phyloP scores from a whole-genome alignment of 2,888 invertebrate species.

The Himalopsyche anomala region DNA sequence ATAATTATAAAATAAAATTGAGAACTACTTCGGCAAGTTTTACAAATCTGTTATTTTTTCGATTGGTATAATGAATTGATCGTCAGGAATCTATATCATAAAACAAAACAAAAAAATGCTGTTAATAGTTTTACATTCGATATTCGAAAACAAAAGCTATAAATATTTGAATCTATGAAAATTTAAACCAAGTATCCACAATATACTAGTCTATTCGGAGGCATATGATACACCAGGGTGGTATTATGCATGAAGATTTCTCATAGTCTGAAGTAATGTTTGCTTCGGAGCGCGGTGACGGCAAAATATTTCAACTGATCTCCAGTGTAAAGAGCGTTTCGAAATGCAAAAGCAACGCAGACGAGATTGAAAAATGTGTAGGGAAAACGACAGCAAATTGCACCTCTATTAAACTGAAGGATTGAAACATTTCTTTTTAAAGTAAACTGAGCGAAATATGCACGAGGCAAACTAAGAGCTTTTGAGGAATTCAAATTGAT shows the following conservation, averaged over 20 bases:
- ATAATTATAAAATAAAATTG: too few relatives aligned
- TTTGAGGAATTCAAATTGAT: too few relatives aligned
- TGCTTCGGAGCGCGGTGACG: conserved; percentile 45
- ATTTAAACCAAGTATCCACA: too few relatives aligned
- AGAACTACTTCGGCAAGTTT: too few relatives aligned
- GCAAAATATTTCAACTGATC: conserved; percentile 39
- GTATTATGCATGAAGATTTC: conserved; percentile 36
- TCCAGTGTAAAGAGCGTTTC: conserved; percentile 41
- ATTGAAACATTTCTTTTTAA: conserved; percentile 4
- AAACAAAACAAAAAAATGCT: too few relatives aligned
- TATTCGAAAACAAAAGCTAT: too few relatives aligned
- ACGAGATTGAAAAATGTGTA: conserved; percentile 40
- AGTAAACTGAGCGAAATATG: background rate
- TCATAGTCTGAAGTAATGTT: conserved; percentile 41
- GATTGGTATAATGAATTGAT: too few relatives aligned
- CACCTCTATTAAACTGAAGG: conserved; percentile 24
- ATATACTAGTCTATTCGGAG: background rate
- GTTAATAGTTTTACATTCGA: too few relatives aligned
- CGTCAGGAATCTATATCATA: too few relatives aligned
- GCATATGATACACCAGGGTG: background rate
- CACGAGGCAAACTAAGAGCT: too few relatives aligned
- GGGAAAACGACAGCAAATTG: conserved; percentile 37
- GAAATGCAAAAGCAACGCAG: conserved; percentile 1
- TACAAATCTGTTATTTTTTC: too few relatives aligned
- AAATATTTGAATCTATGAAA: too few relatives aligned